Percentiles rank a stretch among this genome's conserved stretches.
Evolutionary conservation across 2,888 invertebrate genomes (phyloP).

Genomic region (Acrobasis repandana): DNA sequence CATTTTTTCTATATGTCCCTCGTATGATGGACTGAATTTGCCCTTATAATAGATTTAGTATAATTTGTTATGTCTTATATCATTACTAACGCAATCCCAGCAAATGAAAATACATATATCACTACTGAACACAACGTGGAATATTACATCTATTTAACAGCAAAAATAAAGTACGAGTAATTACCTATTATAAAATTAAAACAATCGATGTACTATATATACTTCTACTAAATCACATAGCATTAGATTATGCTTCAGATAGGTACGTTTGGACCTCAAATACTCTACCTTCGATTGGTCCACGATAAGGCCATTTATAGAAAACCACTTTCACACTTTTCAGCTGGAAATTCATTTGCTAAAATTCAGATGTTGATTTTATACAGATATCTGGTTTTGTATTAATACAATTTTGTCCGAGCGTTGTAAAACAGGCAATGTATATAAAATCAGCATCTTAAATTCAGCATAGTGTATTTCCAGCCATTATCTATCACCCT

Average conservation of each 20-base stretch:
- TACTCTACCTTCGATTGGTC: conserved; percentile 68
- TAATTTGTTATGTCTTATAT: background rate
- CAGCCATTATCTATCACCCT: no score
- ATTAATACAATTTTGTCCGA: no score
- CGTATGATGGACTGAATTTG: no score
- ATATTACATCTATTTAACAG: conserved; percentile 30
- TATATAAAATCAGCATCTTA: no score
- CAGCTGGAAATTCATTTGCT: no score
- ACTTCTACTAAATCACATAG: conserved; percentile 43
- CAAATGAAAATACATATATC: conserved; percentile 26
- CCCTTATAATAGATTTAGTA: no score
- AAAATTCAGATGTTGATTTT: no score
- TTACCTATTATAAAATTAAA: conserved; percentile 33
- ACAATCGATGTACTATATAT: conserved; percentile 30
- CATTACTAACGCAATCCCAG: conserved; percentile 26
- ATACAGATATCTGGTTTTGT: no score
- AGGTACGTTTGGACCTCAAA: conserved; percentile 50
- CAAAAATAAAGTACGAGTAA: conserved; percentile 33
- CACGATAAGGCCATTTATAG: conserved; percentile 64
- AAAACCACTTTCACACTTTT: conserved; percentile 12
- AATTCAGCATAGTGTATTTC: no score
- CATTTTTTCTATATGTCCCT: no score
- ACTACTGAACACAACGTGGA: conserved; percentile 58
- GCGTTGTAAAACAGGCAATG: no score
- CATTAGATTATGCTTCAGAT: conserved; percentile 45